phyloP scores from a whole-genome alignment of 2,113 vertebrate species.

The Jacana jacana region DNA sequence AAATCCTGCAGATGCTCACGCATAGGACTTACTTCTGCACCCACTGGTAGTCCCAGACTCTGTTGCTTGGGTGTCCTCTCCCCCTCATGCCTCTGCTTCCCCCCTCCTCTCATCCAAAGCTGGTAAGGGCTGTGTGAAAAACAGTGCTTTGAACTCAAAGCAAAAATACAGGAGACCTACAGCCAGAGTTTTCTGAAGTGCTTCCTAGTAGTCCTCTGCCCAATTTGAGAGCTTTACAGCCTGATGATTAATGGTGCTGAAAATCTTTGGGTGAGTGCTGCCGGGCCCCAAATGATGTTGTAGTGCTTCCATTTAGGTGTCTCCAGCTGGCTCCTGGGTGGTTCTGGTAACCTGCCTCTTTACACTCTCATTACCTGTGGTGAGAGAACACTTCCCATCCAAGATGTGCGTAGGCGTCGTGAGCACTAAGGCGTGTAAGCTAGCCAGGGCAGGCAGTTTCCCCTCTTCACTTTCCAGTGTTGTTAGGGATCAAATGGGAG shows the following conservation, averaged over 20 bases:
- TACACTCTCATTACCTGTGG: background rate
- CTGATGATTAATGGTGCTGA: background rate
- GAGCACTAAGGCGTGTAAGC: background rate
- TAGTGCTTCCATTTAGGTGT: background rate
- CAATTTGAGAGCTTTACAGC: background rate
- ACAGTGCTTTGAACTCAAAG: background rate
- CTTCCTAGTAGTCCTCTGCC: background rate
- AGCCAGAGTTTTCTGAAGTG: background rate
- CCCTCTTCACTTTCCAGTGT: background rate
- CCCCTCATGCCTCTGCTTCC: rapidly evolving
- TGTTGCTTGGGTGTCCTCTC: background rate
- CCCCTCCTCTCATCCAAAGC: background rate
- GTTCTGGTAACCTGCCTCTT: background rate
- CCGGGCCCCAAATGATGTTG: rapidly evolving
- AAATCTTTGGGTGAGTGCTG: background rate
- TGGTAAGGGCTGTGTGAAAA: background rate
- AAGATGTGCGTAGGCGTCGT: background rate
- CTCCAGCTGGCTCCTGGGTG: background rate
- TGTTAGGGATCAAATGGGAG: background rate
- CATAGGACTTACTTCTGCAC: background rate
- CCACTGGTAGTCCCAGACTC: too few species aligned
- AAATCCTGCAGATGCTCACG: background rate
- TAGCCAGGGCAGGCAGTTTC: background rate
- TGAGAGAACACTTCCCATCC: background rate
- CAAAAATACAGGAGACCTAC: background rate